These are phyloP conservation scores for Ciconia nigra DNA, from an alignment of 2,797 vertebrate genomes.

Conservation along the genomic window DNA sequence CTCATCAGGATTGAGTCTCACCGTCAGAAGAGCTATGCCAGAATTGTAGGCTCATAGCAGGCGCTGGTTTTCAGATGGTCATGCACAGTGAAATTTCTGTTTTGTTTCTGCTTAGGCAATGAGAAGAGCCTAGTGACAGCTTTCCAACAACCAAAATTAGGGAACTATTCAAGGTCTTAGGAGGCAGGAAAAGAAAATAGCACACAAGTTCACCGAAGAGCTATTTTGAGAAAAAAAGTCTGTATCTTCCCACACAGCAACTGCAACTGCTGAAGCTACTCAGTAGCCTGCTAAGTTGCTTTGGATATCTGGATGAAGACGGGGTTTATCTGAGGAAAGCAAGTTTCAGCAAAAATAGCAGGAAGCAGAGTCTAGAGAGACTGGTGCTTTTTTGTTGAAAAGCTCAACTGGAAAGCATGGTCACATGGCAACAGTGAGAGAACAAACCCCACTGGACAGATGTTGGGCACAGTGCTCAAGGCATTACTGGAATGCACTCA, in stretches of 20 bases:
- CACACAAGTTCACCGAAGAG: not conserved
- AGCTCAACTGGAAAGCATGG: not conserved
- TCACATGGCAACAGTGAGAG: not conserved
- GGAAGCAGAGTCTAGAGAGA: not conserved
- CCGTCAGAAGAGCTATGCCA: not conserved
- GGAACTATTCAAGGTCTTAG: not conserved
- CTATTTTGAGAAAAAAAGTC: not conserved
- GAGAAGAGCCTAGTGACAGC: not conserved
- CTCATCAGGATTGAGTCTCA: not conserved
- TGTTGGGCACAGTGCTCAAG: not conserved
- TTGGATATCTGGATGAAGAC: not conserved
- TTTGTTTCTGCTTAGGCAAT: not conserved
- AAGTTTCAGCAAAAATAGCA: conserved; percentile 8
- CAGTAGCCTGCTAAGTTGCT: not conserved
- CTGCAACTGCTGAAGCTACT: not conserved
- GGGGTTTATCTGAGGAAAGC: not conserved
- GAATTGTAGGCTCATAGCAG: not conserved
- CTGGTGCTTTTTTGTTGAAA: not conserved
- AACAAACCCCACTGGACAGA: not conserved
- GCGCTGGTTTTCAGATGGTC: not conserved
- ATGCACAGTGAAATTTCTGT: not conserved
- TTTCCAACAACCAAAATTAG: not conserved
- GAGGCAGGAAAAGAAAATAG: not conserved
- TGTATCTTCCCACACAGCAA: not conserved
- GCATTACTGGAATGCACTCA: not conserved